Percentiles rank a stretch among this genome's conserved stretches.
These are phyloP conservation scores for Pseudotriccus pelzelni DNA, from an alignment of 2,797 vertebrate species.

Conservation along the genomic window DNA sequence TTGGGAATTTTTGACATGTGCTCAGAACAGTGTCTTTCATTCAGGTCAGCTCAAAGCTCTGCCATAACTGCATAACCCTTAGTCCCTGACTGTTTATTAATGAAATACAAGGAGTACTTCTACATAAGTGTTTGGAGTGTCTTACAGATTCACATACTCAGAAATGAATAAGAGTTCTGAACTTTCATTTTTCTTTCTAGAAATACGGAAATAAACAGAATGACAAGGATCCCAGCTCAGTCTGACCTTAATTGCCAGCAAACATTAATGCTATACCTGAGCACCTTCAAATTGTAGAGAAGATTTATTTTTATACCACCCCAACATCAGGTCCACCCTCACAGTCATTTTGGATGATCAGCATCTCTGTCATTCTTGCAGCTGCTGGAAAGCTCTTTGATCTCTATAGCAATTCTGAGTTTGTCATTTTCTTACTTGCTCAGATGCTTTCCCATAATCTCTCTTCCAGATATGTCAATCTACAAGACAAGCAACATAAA, in stretches of 20 bases:
- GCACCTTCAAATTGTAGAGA: neutral
- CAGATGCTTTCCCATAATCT: neutral
- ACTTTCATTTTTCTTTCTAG: neutral
- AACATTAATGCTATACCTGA: neutral
- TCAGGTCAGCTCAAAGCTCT: neutral
- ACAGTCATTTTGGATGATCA: neutral
- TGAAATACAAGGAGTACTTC: neutral
- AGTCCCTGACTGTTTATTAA: neutral
- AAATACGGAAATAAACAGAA: neutral
- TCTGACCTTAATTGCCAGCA: neutral
- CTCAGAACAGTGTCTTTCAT: neutral
- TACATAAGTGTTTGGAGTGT: neutral
- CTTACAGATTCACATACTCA: neutral
- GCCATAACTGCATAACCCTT: neutral
- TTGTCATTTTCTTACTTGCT: neutral
- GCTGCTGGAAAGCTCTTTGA: neutral
- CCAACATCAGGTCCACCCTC: neutral
- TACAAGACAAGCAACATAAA: neutral
- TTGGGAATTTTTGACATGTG: neutral
- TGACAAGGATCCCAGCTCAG: neutral
- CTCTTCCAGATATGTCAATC: neutral
- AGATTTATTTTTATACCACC: neutral
- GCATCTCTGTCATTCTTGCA: neutral
- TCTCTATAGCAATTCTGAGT: neutral
- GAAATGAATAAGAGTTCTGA: neutral